phyloP scores from a whole-genome alignment of 2,797 vertebrate genomes.

The Pygocentrus nattereri region DNA sequence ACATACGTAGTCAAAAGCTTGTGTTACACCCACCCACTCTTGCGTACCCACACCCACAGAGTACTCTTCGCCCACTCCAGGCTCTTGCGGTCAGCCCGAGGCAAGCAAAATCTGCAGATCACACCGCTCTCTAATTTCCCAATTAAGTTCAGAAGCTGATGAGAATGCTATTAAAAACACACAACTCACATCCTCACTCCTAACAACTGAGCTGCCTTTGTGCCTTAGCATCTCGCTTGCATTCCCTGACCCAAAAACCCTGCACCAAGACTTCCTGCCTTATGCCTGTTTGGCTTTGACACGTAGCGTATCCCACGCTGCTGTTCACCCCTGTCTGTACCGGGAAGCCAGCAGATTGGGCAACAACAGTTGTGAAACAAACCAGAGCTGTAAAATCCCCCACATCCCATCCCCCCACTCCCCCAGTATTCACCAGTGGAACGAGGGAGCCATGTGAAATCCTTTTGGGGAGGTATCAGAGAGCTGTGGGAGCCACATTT shows the following conservation, averaged over 20 bases:
- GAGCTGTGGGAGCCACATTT: slow-evolving; percentile 61
- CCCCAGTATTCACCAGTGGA: slow-evolving; percentile 70
- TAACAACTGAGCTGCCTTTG: slow-evolving; percentile 66
- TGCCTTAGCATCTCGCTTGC: slow-evolving; percentile 23
- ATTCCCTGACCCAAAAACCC: slow-evolving; percentile 11
- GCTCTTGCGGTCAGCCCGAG: slow-evolving; percentile 72
- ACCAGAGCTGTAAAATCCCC: slow-evolving; percentile 72
- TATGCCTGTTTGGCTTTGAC: slow-evolving; percentile 15
- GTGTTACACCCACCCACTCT: slow-evolving; percentile 63
- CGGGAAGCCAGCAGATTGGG: slow-evolving; percentile 72
- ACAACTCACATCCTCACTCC: slow-evolving; percentile 60
- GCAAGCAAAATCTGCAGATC: slow-evolving; percentile 71
- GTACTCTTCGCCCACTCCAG: slow-evolving; percentile 68
- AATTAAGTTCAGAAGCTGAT: slow-evolving; percentile 79
- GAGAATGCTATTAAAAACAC: slow-evolving; percentile 70
- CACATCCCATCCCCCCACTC: too few relatives aligned
- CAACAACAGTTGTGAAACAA: slow-evolving; percentile 73
- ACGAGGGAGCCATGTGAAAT: slow-evolving; percentile 67
- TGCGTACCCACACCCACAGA: slow-evolving; percentile 14
- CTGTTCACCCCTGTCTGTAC: slow-evolving; percentile 71
- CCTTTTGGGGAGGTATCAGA: slow-evolving; percentile 57
- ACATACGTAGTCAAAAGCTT: slow-evolving; percentile 66
- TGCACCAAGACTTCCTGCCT: slow-evolving; percentile 33
- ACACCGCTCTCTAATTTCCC: slow-evolving; percentile 76
- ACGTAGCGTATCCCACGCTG: slow-evolving; percentile 38